A percentile compares a stretch with the other conserved stretches of the same genome.
Conservation (phyloP, 2,888 invertebrate species). For the Hybos culiciformis region DNA sequence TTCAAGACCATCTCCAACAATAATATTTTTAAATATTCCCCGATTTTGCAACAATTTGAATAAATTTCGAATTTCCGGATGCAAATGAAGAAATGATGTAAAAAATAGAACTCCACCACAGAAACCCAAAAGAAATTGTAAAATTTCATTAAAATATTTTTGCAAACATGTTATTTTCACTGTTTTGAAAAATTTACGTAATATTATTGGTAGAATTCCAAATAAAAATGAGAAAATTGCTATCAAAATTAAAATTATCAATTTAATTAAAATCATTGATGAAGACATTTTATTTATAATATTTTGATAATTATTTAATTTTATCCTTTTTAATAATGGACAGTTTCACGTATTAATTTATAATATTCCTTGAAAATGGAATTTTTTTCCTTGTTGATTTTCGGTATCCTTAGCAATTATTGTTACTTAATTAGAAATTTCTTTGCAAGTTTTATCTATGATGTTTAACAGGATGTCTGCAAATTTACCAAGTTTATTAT, state of each 20-base stretch:
- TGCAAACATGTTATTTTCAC: background rate
- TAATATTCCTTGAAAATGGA: no score
- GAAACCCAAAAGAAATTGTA: constrained; percentile 52
- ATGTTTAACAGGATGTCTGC: no score
- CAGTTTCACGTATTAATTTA: no score
- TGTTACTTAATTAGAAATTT: no score
- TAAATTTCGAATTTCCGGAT: constrained; percentile 52
- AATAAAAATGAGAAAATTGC: constrained; percentile 1
- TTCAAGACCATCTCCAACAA: constrained; percentile 37
- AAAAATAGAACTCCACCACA: constrained; percentile 74
- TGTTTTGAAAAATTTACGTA: background rate
- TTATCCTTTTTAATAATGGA: no score
- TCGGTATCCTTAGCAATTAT: no score
- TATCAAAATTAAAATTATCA: constrained; percentile 1
- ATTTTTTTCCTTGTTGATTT: no score
- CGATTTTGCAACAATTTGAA: background rate
- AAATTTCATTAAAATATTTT: background rate
- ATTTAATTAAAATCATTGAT: background rate
- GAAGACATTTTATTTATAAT: background rate
- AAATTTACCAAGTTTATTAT: no score
- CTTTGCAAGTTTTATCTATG: no score
- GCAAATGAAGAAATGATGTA: constrained; percentile 67
- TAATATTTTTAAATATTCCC: background rate
- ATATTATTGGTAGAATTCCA: background rate
- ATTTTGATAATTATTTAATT: background rate